Percentiles rank a stretch among this genome's conserved stretches.
These are phyloP conservation scores for Thunnus albacares DNA, from an alignment of 2,797 vertebrate species.

Conservation along the genomic window DNA sequence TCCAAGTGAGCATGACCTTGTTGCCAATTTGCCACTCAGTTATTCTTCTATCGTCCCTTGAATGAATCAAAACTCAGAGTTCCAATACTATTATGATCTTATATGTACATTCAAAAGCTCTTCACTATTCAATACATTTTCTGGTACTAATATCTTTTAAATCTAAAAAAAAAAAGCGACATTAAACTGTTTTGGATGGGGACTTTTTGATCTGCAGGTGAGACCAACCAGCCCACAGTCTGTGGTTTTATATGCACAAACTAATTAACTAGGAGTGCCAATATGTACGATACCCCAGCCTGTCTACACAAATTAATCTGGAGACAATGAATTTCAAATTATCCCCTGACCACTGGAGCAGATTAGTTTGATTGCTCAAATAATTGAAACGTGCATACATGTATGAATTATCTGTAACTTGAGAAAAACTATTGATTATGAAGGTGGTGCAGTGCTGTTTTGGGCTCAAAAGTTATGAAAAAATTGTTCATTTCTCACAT, in stretches of 20 bases:
- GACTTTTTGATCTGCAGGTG: slow-evolving; percentile 1
- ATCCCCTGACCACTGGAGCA: slow-evolving; percentile 10
- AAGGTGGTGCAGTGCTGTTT: not conserved
- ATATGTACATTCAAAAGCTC: not conserved
- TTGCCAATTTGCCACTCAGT: not conserved
- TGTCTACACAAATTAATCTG: slow-evolving; percentile 36
- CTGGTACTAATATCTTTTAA: not conserved
- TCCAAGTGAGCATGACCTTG: slow-evolving; percentile 24
- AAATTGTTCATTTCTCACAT: not conserved
- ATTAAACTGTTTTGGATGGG: not conserved
- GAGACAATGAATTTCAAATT: slow-evolving; percentile 47
- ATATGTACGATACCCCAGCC: slow-evolving; percentile 8
- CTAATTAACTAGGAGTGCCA: slow-evolving; percentile 31
- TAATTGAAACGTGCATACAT: slow-evolving; percentile 39
- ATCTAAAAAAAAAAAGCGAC: not conserved
- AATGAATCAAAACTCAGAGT: slow-evolving; percentile 3
- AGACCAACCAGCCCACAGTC: not conserved
- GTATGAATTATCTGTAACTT: slow-evolving; percentile 30
- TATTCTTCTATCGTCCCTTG: not conserved
- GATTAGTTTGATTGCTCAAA: slow-evolving; percentile 30
- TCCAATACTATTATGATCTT: not conserved
- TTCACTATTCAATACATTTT: slow-evolving; percentile 4
- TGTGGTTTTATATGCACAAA: not conserved
- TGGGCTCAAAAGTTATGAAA: not conserved
- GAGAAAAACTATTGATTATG: not conserved